phyloP scores from a whole-genome alignment of 2,797 vertebrate genomes.

The Cryptoblepharus egeriae region DNA sequence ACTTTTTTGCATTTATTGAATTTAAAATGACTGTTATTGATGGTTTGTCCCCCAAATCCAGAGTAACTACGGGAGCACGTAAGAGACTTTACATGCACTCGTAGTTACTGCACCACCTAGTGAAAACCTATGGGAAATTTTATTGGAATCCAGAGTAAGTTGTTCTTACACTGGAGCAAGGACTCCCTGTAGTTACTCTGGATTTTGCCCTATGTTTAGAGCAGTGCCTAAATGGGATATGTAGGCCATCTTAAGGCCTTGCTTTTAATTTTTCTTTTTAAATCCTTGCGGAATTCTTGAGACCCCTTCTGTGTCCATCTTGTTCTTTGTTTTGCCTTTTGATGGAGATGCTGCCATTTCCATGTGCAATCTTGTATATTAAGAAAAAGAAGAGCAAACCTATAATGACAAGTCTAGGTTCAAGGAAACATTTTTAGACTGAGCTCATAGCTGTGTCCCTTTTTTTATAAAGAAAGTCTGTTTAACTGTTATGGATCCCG shows the following conservation, averaged over 20 bases:
- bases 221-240: background rate
- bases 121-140: too few species aligned
- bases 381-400: background rate
- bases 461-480: background rate
- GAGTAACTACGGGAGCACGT: too few species aligned
- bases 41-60: too few species aligned
- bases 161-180: too few species aligned
- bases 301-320: background rate
- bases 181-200: too few species aligned
- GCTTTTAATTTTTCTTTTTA: background rate
- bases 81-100: too few species aligned
- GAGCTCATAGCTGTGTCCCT: background rate
- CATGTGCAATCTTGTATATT: background rate
- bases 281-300: background rate
- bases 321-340: background rate
- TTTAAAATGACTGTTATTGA: too few species aligned
- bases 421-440: background rate
- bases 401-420: background rate
- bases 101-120: too few species aligned
- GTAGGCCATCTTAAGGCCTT: background rate
- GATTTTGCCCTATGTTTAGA: too few species aligned
- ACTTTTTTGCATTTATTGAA: background rate
- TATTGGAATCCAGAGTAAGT: too few species aligned
- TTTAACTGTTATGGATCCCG: too few species aligned
- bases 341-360: background rate